Base-by-base conservation (phyloP, 2,888 invertebrate genomes). In the Ennomos fuscantarius region DNA sequence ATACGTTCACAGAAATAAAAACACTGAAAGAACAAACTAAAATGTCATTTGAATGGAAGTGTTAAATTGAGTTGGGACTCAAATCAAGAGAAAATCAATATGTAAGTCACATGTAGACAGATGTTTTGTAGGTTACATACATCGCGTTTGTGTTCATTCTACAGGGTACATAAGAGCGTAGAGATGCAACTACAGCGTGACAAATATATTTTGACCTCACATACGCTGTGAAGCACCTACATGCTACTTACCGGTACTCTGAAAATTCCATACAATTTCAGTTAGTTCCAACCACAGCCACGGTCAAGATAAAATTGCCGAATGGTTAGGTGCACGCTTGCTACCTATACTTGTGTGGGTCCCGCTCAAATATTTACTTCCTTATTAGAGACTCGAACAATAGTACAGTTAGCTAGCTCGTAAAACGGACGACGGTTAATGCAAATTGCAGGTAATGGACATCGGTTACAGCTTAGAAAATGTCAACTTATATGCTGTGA, bases 351-450 rank as follows among this genome's bases (percentile, higher is more conserved):
- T 63, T 63, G 67, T 66, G 55, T 66, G 55, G 70, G 78, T 73
- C 76, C 79, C 72, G 74, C 81, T 76, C 83, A 87, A 90, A 90
- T 86, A 87, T 89, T 89, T 76, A 86, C 90, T 91, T 91, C 91
- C 91, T 90, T 85, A 88, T 91, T 89, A 89, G 82, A 75, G 70
- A 72, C 74, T 70, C 66, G 73, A 89, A 88, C 89, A 88, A 89
- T 86, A 71, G 80, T 74, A 79, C 82, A 70, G 81, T 78, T 82
- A 80, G 77, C 69, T 65, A 46, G 67, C 67, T 82, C 79, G 82
- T 84, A 81, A 84, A 86, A 76, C 73, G 74, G 75, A 80, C 77
- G 72, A 69, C 68, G 74, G 80, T 75, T 83, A 81, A 70, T 73
- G 78, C 77, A 65, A 57, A 55, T 55, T 55, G 52, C 49, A 53